Base-by-base conservation (phyloP, 2,888 invertebrate genomes). In the Tinea pellionella region DNA sequence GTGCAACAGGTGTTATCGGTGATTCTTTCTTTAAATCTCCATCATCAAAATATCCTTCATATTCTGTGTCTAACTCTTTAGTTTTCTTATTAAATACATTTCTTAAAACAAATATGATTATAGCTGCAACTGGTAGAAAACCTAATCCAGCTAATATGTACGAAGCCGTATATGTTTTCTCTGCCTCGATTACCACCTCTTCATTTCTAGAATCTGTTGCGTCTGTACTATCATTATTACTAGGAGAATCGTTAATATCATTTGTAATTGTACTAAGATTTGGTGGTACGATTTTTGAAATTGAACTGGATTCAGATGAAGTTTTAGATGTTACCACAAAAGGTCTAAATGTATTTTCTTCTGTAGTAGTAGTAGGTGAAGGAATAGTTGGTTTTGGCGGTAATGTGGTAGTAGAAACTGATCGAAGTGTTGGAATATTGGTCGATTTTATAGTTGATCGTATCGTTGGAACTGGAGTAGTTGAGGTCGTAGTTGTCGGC, bases 21-120 rank as follows among this genome's bases (percentile, higher is more conserved):
- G 87, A 82, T 63, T 88, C 88, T 60, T 88, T 88, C 64, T 88
- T 88, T 29, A 86, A 72, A 60, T 88, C 87, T 59, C 88, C 82
- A 63, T 91, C 91, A 1, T 90, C 88, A 53, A 90, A 89, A 64
- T 90, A 90, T 0, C 90, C 89, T 67, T 90, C 90, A 61, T 90
- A 89, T 64, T 90, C 90, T 0, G 87, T 80, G 63, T 90, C 90
- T 61, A 88, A 75, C 62, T 88, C 88, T 78, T 89, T 88, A 66
- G 82, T 79, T 64, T 90, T 84, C 61, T 88, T 89, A 66, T 89
- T 82, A 60, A 90, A 72, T 61, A 89, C 71, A 66, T 88, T 89
- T 63, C 89, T 85, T 66, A 89, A 73, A 58, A 90, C 77, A 69
- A 90, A 90, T 8, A 86, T 78, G 56, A 90, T 77, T 32, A 91